phyloP scores from a whole-genome alignment of 2,797 vertebrate species.

The Arremon brunneinucha region DNA sequence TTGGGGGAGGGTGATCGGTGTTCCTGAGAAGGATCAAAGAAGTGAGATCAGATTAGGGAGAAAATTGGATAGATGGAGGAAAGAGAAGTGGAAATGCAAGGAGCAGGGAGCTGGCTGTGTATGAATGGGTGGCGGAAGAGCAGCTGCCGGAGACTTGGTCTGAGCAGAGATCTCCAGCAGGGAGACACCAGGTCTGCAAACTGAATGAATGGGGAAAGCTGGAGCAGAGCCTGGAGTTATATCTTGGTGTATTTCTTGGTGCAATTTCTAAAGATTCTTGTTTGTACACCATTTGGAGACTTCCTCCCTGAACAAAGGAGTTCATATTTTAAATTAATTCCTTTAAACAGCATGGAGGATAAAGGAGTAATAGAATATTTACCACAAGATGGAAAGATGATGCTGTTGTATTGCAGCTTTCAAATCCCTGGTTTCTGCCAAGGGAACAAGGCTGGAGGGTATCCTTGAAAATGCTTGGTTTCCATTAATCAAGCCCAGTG shows the following conservation, averaged over 20 bases:
- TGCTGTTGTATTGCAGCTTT: constrained; percentile 26
- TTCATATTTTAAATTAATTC: constrained; percentile 38
- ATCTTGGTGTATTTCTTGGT: constrained; percentile 12
- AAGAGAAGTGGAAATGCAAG: not conserved
- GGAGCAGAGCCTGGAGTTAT: constrained; percentile 41
- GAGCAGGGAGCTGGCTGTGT: not conserved
- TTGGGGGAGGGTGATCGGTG: not conserved
- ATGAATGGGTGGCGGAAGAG: not conserved
- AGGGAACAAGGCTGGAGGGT: not conserved
- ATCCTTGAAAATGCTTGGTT: not conserved
- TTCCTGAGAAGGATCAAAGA: constrained; percentile 1
- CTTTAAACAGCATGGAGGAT: constrained; percentile 28
- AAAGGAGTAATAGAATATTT: constrained; percentile 57
- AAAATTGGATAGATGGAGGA: not conserved
- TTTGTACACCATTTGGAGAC: constrained; percentile 7
- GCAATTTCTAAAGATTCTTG: constrained; percentile 17
- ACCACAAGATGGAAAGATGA: constrained; percentile 14
- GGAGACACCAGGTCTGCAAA: constrained; percentile 26
- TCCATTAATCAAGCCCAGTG: not conserved
- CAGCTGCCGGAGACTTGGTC: not conserved
- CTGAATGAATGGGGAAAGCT: constrained; percentile 54
- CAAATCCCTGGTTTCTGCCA: constrained; percentile 17
- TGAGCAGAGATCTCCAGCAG: constrained; percentile 16
- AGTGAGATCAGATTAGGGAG: not conserved
- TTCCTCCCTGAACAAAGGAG: constrained; percentile 24